These are phyloP conservation scores for Chaetodon trifascialis DNA, from an alignment of 2,113 vertebrate genomes.

Conservation along the genomic window DNA sequence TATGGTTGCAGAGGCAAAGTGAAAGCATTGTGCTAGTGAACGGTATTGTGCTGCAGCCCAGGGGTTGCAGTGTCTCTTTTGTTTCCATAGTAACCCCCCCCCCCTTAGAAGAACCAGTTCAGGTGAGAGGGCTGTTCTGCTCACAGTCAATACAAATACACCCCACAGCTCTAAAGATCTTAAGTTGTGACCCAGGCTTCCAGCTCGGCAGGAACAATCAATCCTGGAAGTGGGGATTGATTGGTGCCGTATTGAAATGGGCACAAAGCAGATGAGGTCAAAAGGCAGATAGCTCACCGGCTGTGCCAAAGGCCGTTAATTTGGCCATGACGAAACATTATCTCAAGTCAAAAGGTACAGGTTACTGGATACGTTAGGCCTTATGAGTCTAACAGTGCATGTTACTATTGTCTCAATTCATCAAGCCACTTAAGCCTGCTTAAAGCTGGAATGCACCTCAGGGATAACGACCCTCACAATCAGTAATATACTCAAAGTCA, in stretches of 20 bases:
- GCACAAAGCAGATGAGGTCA: slow-evolving; percentile 66
- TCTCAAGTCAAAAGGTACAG: slow-evolving; percentile 62
- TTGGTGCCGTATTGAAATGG: slow-evolving; percentile 61
- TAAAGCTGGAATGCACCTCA: slow-evolving; percentile 40
- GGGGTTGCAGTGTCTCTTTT: slow-evolving; percentile 72
- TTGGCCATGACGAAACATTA: slow-evolving; percentile 63
- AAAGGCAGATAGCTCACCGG: slow-evolving; percentile 63
- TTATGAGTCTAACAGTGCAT: slow-evolving; percentile 56
- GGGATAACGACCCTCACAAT: slow-evolving; percentile 50
- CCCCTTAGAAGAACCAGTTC: slow-evolving; percentile 57
- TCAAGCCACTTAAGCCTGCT: slow-evolving; percentile 42
- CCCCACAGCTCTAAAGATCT: slow-evolving; percentile 38
- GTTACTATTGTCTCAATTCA: slow-evolving; percentile 51
- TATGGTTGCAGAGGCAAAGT: slow-evolving; percentile 9
- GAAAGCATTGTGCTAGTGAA: slow-evolving; percentile 38
- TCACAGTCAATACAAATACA: slow-evolving; percentile 65
- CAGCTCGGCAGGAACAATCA: slow-evolving; percentile 60
- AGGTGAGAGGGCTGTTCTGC: slow-evolving; percentile 68
- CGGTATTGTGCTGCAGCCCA: slow-evolving; percentile 52
- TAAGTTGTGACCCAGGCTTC: slow-evolving; percentile 43
- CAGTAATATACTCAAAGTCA: slow-evolving; percentile 50
- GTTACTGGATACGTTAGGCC: slow-evolving; percentile 53
- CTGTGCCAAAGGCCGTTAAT: slow-evolving; percentile 61
- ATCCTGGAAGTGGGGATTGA: slow-evolving; percentile 60
- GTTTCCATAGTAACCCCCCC: slow-evolving; percentile 80